Evolutionary conservation across 2,888 invertebrate genomes (phyloP).

Genomic region (Rutpela maculata): DNA sequence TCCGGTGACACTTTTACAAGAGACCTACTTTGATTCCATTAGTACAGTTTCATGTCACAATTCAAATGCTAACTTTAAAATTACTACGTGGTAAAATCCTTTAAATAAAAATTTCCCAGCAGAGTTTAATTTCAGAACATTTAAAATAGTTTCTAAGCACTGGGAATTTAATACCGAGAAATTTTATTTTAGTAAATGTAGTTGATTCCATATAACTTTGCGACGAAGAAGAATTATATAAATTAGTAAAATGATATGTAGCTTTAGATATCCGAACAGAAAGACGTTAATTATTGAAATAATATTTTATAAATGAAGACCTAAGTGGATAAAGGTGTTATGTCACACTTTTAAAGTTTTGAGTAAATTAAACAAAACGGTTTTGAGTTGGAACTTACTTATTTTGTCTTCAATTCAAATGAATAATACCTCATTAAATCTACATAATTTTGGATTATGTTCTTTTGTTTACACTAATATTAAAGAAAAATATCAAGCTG

Average conservation of each 20-base stretch:
- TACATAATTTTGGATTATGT: no score
- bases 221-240: background rate
- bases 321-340: no score
- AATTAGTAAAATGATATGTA: background rate
- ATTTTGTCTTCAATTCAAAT: no score
- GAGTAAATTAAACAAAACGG: no score
- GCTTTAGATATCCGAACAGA: no score
- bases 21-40: constrained; percentile 30
- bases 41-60: constrained; percentile 31
- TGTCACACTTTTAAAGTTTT: no score
- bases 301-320: no score
- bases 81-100: constrained; percentile 18
- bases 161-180: background rate
- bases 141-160: background rate
- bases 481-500: no score
- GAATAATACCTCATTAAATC: no score
- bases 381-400: no score
- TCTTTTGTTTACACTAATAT: no score
- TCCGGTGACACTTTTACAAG: constrained; percentile 25
- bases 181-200: background rate
- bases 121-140: background rate
- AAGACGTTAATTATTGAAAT: no score
- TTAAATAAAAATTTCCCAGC: constrained; percentile 10
- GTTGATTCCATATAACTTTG: background rate
- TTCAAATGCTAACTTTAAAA: constrained; percentile 25